Evolutionary conservation across 2,797 vertebrate genomes (phyloP), one percentile per base, ranked within the genome.

Genomic region (Poeciliopsis gracilis): DNA sequence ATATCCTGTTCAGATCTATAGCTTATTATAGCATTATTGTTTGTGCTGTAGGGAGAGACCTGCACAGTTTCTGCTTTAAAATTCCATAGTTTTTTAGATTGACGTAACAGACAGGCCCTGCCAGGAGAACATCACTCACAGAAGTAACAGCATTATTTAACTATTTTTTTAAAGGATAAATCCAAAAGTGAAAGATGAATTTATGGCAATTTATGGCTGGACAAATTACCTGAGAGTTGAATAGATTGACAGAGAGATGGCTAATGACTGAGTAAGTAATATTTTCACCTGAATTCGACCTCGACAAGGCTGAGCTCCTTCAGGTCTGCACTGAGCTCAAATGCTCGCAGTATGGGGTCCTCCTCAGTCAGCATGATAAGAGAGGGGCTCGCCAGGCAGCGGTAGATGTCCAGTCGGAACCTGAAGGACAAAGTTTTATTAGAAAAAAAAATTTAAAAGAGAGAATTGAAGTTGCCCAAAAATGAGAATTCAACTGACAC

Each of bases 331-430:
- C 98, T 99, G 86, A 99, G 97, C 94, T 99, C 98, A 87, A 99
- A 99, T 30, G 98, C 98, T 91, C 98, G 93, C 57, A 99, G 96
- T 74, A 99, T 99, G 11, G 98, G 98, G 90, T 99, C 98, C 78
- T 99, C 98, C 78, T 99, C 98, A 1, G 98, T 99, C 88, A 99
- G 90, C 98, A 99, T 99, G 90, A 99, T 99, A 78, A 99, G 95
- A 20, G 98, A 97, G 61, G 98, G 98, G 88, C 98, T 99, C 82
- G 98, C 96, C 90, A 99, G 95, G 91, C 98, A 98, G 38, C 98
- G 97, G 92, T 99, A 99, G 89, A 99, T 99, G 92, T 99, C 98
- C 88, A 99, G 96, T 63, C 98, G 98, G 92, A 99, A 99, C 90
- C 98, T 99, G 86, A 46, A 84, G 45, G 25, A 45, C 53, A 2